Base-by-base conservation (phyloP, 2,888 invertebrate species). In the Drosophila siamana region DNA sequence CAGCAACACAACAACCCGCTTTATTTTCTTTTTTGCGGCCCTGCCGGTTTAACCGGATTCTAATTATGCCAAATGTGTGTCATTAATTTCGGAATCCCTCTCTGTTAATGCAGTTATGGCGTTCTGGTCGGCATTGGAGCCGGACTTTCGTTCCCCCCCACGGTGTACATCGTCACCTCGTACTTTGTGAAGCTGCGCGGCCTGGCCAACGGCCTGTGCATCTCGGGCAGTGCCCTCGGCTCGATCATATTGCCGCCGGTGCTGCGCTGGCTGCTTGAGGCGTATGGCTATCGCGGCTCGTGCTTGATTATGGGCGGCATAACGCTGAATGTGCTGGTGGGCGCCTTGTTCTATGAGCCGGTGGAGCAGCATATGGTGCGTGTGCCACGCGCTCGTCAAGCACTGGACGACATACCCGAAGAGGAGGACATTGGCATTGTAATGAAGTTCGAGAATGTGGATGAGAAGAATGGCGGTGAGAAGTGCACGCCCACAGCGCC, bases 131-230 rank as follows among this genome's bases (percentile, higher is more conserved):
- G 97, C 70, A 94, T 95, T 38, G 97, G 97, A 6, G 97, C 97
- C 0, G 97, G 97, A 0, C 92, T 97, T 7, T 95, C 97, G 0
- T 97, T 97, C 92, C 97, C 97, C 0, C 97, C 97, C 2, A 97
- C 97, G 0, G 97, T 97, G 33, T 97, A 97, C 92, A 97, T 97
- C 80, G 97, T 97, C 75, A 97, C 97, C 52, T 96, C 96, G 65
- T 97, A 97, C 92, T 97, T 97, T 92, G 95, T 96, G 41, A 94
- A 95, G 47, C 92, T 95, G 8, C 93, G 97, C 44, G 97, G 97
- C 0, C 93, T 97, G 11, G 97, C 97, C 43, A 97, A 97, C 92
- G 97, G 97, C 0, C 94, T 97, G 19, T 97, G 97, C 85, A 97
- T 97, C 93, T 97, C 97, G 0, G 97, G 97, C 13, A 96, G 96